Base-by-base conservation (phyloP, 1,140 invertebrate genomes). In the Parapsyche elsis region DNA sequence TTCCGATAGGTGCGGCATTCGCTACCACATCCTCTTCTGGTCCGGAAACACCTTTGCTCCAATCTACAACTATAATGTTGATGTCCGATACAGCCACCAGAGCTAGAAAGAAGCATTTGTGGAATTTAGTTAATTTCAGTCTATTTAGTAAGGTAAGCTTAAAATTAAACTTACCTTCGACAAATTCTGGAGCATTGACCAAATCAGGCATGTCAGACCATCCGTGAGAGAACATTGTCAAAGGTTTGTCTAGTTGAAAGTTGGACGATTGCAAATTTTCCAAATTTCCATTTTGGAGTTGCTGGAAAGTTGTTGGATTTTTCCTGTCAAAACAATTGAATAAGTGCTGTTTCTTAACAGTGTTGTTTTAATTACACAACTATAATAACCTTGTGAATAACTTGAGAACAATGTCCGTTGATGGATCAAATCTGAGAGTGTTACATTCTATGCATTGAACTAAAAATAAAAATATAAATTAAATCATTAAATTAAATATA, bases 21-120 rank as follows among this genome's bases (percentile, higher is more conserved):
- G 78, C 84, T 45, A 88, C 86, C 14, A 91, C 89, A 82, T 89
- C 87, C 9, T 45, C 24, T 64, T 79, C 77, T 26, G 26, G 30
- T n/a, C 26, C 57, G 14, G 21, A 45, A 7, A 80, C 64, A 23
- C 70, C 78, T 12, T 26, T 46, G 7, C 59, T 76, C 84, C 84
- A 84, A 67, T 84, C 80, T 0, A 84, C 80, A 5, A 81, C 46
- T 23, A 84, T 74, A 9, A 81, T 71, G 30, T 81, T 84, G 71
- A 85, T 86, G 71, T 86, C 85, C 0, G 84, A 86, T 23, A 82
- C 79, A 0, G 76, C 57, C 9, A 89, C 76, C 44, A 87, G 89
- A 1, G 85, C 88, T 83, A 49, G 19, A 83, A 83, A 24, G 49
- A 71, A 74, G 12, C 9, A 71, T 71, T 38, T 38, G 46, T 9